A percentile compares a stretch with the other conserved stretches of the same genome.
Evolutionary conservation across 2,797 vertebrate species (phyloP).

Genomic region (Gymnothorax javanicus): DNA sequence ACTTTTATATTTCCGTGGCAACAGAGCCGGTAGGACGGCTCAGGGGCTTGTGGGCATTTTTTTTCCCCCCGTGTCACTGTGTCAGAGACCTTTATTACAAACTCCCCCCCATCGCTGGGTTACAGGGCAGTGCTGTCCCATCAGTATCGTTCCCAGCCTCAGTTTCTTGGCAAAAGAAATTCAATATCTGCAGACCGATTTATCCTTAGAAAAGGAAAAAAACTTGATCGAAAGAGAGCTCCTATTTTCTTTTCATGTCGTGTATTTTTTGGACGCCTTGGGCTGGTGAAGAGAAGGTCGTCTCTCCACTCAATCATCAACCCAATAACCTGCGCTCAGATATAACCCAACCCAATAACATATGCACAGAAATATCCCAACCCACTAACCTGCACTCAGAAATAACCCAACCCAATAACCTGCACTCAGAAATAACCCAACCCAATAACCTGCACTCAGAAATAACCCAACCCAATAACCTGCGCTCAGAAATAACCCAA

Average conservation of each 20-base stretch:
- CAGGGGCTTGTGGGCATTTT: neutral
- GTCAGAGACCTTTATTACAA: neutral
- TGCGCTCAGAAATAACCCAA: too few species aligned
- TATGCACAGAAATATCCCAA: too few species aligned
- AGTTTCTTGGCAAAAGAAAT: constrained; percentile 17
- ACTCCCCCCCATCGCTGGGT: neutral
- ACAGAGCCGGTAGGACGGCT: neutral
- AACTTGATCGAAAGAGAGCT: constrained; percentile 39
- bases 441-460: too few species aligned
- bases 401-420: too few species aligned
- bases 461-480: too few species aligned
- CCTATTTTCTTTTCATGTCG: neutral
- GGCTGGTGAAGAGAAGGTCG: constrained; percentile 35
- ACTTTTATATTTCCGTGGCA: neutral
- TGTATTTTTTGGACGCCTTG: constrained; percentile 18
- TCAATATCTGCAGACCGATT: constrained; percentile 22
- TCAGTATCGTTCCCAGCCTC: neutral
- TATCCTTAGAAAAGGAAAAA: constrained; percentile 24
- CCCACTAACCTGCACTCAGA: too few species aligned
- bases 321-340: constrained; percentile 34
- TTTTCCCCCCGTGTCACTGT: neutral
- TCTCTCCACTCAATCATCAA: constrained; percentile 27
- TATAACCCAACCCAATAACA: neutral
- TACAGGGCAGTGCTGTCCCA: neutral
- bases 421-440: neutral